Evolutionary conservation across 2,888 invertebrate genomes (phyloP), one percentile per base, ranked within the genome.

Genomic region (Nephrocerus scutellatus): DNA sequence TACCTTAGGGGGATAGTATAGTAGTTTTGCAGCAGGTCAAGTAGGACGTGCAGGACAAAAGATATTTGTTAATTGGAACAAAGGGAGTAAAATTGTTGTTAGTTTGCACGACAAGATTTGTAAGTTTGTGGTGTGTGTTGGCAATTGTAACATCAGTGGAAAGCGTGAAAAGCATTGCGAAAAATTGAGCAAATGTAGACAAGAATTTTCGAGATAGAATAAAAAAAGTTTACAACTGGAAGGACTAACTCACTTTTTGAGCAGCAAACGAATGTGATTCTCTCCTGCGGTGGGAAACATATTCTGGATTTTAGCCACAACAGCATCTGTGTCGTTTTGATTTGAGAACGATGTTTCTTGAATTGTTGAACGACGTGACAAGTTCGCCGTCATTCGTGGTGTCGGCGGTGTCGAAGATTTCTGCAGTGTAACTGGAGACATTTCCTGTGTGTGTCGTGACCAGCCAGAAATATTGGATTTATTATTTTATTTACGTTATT

Each of bases 201-300:
- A 15, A 18, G 18, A 15, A 30, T 18, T 30, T 30, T n/a, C n/a
- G 16, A 30, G n/a, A 10, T 15, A 30, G 7, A 10, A n/a, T 22
- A 5, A 41, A 20, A 15, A 42, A 26, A 23, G 12, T 20, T 14
- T 22, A 6, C 16, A 23, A 8, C 7, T 14, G 3, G 5, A 26
- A 20, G 30, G 12, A 9, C 23, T 4, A 13, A 75, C 84, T 83
- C 76, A 91, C 91, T 90, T 90, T 68, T 88, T 88, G 36, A 91
- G 68, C 49, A 91, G 72, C 51, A 89, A 75, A 55, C 84, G 81
- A 59, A 91, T 89, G 60, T 90, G 90, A 18, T 84, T 84, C 57
- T 91, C 90, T 43, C 84, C 80, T 36, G 89, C 91, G 6, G 91
- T 91, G 3, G 91, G 91, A 63, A 92, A 91, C 80, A 90, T 84